Percentiles rank a stretch among this genome's conserved stretches.
Conservation (phyloP, 2,113 vertebrate genomes). For the Lanius ludovicianus region DNA sequence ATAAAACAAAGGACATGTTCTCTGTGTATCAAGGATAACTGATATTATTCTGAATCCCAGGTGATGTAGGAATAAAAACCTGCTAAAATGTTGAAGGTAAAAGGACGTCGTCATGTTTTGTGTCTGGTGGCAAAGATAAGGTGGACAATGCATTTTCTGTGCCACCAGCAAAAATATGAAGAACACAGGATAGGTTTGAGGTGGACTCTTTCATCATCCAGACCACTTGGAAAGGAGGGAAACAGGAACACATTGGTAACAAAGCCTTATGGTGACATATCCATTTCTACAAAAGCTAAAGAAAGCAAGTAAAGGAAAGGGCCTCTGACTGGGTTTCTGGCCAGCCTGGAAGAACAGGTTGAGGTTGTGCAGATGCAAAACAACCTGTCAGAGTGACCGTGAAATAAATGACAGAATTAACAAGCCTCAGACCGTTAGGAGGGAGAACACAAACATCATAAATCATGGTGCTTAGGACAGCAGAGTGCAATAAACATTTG, state of each 20-base stretch:
- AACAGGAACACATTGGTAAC: not conserved
- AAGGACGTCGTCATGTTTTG: not conserved
- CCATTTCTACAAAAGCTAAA: not conserved
- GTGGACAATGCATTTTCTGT: not conserved
- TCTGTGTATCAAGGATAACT: not conserved
- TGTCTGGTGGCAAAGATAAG: not conserved
- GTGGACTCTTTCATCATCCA: not conserved
- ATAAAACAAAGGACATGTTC: not conserved
- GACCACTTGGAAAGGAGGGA: not conserved
- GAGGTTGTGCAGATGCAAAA: not conserved
- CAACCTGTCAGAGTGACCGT: not conserved
- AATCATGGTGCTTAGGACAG: not conserved
- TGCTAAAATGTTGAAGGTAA: not conserved
- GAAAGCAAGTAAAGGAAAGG: not conserved
- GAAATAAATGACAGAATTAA: not conserved
- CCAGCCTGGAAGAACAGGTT: not conserved
- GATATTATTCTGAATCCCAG: not conserved
- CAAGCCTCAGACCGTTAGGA: not conserved
- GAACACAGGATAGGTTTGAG: not conserved
- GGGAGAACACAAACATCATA: not conserved
- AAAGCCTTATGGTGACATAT: not conserved
- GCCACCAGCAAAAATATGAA: not conserved
- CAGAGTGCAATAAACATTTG: not conserved
- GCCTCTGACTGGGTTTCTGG: not conserved
- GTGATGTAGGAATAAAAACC: not conserved